Conservation (phyloP, 2,888 invertebrate genomes). For the Malacosoma neustria region DNA sequence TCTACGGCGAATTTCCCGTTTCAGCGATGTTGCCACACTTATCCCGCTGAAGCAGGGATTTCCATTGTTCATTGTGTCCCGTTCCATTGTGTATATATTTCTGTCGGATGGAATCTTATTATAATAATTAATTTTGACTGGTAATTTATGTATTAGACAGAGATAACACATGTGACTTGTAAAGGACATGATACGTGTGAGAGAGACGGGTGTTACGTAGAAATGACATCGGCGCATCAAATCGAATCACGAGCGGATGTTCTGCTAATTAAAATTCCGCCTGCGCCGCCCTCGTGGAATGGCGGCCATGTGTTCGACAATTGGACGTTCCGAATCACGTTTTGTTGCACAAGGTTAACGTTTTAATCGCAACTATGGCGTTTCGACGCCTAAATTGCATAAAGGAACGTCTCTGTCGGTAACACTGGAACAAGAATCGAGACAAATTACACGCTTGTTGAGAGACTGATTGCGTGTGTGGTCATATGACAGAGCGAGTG, state of each 20-base stretch:
- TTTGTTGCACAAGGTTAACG: slow-evolving; percentile 70
- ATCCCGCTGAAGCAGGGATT: slow-evolving; percentile 40
- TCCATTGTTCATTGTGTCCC: slow-evolving; percentile 45
- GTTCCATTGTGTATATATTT: slow-evolving; percentile 24
- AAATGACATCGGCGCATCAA: slow-evolving; percentile 65
- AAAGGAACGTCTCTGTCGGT: slow-evolving; percentile 39
- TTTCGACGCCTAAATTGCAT: slow-evolving; percentile 27
- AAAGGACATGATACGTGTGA: slow-evolving; percentile 30
- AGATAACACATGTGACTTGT: slow-evolving; percentile 33
- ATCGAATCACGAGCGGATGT: slow-evolving; percentile 71
- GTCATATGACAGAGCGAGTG: slow-evolving; percentile 39
- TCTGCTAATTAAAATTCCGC: slow-evolving; percentile 76
- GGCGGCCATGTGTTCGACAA: slow-evolving; percentile 71
- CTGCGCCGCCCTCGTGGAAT: slow-evolving; percentile 74
- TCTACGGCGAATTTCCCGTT: slow-evolving; percentile 59
- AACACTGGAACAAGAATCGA: slow-evolving; percentile 38
- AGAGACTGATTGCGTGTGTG: slow-evolving; percentile 48
- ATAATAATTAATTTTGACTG: slow-evolving; percentile 35
- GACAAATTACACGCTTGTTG: slow-evolving; percentile 44
- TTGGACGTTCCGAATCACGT: slow-evolving; percentile 67
- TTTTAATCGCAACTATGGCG: slow-evolving; percentile 48
- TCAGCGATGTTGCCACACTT: slow-evolving; percentile 55
- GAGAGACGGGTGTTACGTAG: slow-evolving; percentile 41
- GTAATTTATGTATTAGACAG: slow-evolving; percentile 27
- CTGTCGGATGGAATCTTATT: slow-evolving; percentile 29